These are phyloP conservation scores for Charina bottae DNA, from an alignment of 2,113 vertebrate species.

Conservation along the genomic window DNA sequence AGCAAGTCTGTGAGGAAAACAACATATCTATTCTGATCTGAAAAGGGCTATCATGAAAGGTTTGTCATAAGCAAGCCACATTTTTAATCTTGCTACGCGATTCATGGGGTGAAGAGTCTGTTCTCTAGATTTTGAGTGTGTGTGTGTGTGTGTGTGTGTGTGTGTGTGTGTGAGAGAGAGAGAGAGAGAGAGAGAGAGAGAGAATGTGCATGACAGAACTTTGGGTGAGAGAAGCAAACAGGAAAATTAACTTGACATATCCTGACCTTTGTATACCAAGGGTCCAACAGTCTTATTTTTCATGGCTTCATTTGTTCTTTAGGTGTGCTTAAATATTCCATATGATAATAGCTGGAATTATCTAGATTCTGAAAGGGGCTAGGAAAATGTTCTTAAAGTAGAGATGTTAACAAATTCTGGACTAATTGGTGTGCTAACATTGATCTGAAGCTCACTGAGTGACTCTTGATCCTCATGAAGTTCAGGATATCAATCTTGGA, in stretches of 20 bases:
- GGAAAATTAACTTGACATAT: neutral
- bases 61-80: conserved; percentile 45
- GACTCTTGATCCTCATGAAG: neutral
- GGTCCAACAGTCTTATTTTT: neutral
- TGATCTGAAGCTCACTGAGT: neutral
- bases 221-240: neutral
- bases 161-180: neutral
- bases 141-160: neutral
- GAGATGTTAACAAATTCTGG: neutral
- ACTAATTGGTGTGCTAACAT: neutral
- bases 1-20: conserved; percentile 38
- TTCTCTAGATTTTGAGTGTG: neutral
- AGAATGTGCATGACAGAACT: neutral
- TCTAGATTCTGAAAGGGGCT: neutral
- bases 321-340: neutral
- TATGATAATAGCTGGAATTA: neutral
- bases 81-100: conserved; percentile 35
- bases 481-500: neutral
- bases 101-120: conserved; percentile 37
- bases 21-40: conserved; percentile 41
- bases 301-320: neutral
- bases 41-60: conserved; percentile 8
- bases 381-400: neutral
- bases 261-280: neutral
- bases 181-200: conserved; percentile 10